A percentile compares a stretch with the other conserved stretches of the same genome.
Evolutionary conservation across 2,797 vertebrate genomes (phyloP).

Genomic region (Mastacembelus armatus): DNA sequence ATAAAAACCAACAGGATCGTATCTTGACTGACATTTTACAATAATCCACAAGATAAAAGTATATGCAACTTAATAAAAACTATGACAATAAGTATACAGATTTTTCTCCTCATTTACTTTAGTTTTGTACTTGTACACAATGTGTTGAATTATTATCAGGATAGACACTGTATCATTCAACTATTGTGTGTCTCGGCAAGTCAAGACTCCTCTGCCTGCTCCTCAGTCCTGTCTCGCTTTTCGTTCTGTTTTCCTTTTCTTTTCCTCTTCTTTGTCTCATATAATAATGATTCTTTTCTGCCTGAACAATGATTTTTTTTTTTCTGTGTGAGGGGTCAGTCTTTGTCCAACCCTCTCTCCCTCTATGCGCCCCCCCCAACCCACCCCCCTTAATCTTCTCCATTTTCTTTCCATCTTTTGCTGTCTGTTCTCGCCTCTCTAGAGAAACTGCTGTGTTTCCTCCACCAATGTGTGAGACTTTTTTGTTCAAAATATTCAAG

Average conservation of each 20-base stretch:
- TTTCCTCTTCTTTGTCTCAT: conserved; percentile 65
- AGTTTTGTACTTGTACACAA: too few species aligned
- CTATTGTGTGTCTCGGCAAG: conserved; percentile 64
- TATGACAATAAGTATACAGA: background rate
- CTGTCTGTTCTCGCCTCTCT: background rate
- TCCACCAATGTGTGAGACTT: background rate
- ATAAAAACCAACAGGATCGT: background rate
- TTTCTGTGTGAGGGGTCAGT: conserved; percentile 42
- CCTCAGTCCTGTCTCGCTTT: conserved; percentile 38
- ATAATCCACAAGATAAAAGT: background rate
- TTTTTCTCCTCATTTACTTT: too few species aligned
- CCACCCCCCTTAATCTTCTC: conserved; percentile 19
- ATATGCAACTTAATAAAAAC: background rate
- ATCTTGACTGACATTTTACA: background rate
- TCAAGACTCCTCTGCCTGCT: conserved; percentile 55
- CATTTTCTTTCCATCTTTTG: conserved; percentile 21
- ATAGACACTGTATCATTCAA: conserved; percentile 57
- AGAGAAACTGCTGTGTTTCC: conserved; percentile 4
- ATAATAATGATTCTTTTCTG: conserved; percentile 60
- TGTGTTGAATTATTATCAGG: conserved; percentile 47
- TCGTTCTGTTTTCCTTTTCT: conserved; percentile 53
- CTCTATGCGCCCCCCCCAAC: conserved; percentile 27
- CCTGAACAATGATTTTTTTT: conserved; percentile 51
- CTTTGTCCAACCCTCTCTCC: conserved; percentile 54
- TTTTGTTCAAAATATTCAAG: background rate